Percentiles rank a stretch among this genome's conserved stretches.
These are phyloP conservation scores for Synergus japonicus DNA, from an alignment of 2,888 invertebrate species.

Conservation along the genomic window DNA sequence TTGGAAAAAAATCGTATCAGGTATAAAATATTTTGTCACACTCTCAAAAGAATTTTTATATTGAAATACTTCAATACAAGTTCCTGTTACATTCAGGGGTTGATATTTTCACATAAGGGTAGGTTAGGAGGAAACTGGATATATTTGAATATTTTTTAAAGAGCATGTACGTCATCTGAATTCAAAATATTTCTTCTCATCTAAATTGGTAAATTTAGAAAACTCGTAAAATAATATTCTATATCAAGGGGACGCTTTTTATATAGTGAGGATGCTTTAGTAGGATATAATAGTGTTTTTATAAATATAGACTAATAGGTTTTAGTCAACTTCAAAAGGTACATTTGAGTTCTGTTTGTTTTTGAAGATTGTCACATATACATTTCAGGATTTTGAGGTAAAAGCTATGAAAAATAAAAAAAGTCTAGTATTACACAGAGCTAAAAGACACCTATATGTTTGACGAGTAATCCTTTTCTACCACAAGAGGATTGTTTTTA, in stretches of 20 bases:
- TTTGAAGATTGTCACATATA: neutral
- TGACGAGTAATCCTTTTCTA: neutral
- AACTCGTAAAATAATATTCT: neutral
- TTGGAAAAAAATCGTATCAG: too few relatives aligned
- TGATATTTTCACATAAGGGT: neutral
- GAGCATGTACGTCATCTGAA: neutral
- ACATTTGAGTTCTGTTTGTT: neutral
- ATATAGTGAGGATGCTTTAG: neutral
- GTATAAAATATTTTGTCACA: too few relatives aligned
- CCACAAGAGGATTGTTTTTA: neutral
- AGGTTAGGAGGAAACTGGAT: neutral
- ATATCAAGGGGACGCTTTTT: neutral
- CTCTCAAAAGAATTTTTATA: too few relatives aligned
- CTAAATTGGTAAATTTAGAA: too few relatives aligned
- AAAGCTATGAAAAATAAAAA: neutral
- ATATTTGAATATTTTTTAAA: neutral
- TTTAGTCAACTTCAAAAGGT: neutral
- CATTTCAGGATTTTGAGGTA: neutral
- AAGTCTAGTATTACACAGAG: neutral
- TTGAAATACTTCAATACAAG: neutral
- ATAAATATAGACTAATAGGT: neutral
- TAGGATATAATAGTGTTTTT: neutral
- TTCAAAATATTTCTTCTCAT: too few relatives aligned
- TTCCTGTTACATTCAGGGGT: conserved; percentile 34
- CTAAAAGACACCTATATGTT: neutral